Base-by-base conservation (phyloP, 2,113 vertebrate genomes). In the Phalacrocorax pelagicus region DNA sequence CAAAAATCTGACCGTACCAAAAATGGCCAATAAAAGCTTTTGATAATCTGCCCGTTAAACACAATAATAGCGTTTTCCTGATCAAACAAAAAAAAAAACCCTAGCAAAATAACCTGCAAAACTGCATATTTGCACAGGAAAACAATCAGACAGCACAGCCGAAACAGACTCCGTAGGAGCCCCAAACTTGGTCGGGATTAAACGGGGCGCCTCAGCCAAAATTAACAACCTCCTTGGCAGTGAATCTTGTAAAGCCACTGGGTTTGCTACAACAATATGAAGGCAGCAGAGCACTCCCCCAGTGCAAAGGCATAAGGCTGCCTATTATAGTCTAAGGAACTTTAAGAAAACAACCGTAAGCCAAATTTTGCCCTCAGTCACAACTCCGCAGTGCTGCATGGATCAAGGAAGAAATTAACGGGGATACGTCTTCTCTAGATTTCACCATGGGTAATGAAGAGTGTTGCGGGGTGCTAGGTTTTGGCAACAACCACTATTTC, bases 151-250 rank as follows among this genome's bases (percentile, higher is more conserved):
- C 38, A 86, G 88, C 67, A 32, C 90, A 95, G 90, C 81, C 36
- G 61, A 93, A 97, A 90, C 81, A 86, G 94, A 87, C 88, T 80
- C 92, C 83, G 65, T 27, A 73, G 86, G 92, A 96, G 91, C 30
- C 72, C 65, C 77, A 66, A 71, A 70, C 75, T 90, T 42, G 47
- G 80, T 65, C 12, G 29, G 77, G 84, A 94, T 95, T 96, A 96
- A 83, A 97, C 58, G 11, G 65, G 84, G 54, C 32, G 63, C 52
- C 49, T 74, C 54, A 74, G 95, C 87, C 97, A 97, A 96, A 97
- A 96, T 69, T 91, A 97, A 97, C 96, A 97, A 86, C 42, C 34
- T 84, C 83, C 73, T 90, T 97, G 96, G 95, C 97, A 88, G 52
- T 6, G 46, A 51, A 88, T 40, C 51, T 63, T 10, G 4, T 6